These are phyloP conservation scores for Clangula hyemalis DNA, from an alignment of 2,797 vertebrate species.

Conservation along the genomic window DNA sequence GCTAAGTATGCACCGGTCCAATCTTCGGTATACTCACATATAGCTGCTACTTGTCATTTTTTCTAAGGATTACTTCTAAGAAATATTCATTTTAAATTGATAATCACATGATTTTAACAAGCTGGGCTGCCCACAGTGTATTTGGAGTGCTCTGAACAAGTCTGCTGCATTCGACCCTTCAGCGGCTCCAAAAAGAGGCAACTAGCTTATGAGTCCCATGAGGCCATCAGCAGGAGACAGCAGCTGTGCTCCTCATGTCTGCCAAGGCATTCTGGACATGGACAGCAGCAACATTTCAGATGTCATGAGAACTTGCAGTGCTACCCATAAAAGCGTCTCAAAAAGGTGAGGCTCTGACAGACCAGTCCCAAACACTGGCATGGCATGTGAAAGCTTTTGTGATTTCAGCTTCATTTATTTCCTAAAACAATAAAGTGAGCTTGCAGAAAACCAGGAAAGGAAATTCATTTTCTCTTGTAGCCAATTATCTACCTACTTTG, in stretches of 20 bases:
- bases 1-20: neutral
- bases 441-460: neutral
- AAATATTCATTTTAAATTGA: neutral
- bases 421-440: neutral
- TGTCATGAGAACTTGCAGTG: neutral
- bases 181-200: neutral
- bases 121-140: neutral
- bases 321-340: neutral
- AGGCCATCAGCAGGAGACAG: neutral
- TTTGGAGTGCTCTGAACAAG: neutral
- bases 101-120: neutral
- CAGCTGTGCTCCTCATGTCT: neutral
- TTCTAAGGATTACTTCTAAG: neutral
- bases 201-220: neutral
- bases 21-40: neutral
- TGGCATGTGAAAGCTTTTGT: neutral
- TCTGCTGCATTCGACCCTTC: neutral
- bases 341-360: neutral
- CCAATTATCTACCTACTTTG: neutral
- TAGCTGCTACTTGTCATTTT: neutral
- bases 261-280: neutral
- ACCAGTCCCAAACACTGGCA: neutral
- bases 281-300: neutral
- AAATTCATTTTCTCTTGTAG: neutral
- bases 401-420: neutral